Conservation (phyloP, 1,140 invertebrate genomes). For the Paralvinella palmiformis region DNA sequence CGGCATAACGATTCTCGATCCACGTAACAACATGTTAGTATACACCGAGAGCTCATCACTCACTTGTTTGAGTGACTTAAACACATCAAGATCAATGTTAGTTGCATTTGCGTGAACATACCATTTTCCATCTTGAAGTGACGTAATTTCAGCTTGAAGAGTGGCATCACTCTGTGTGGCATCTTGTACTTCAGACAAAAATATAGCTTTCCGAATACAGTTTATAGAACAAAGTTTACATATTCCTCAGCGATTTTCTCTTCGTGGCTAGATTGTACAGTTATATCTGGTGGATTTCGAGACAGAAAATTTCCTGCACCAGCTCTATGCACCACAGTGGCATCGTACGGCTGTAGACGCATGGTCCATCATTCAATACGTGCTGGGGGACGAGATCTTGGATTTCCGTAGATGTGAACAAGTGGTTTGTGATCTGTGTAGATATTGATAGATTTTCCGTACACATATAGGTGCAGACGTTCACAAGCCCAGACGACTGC, state of each 20-base stretch:
- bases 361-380: constrained; percentile 4
- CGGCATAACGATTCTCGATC: background rate
- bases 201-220: background rate
- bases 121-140: background rate
- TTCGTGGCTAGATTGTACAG: background rate
- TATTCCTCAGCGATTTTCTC: background rate
- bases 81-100: background rate
- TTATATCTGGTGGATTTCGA: background rate
- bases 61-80: background rate
- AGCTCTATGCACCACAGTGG: background rate
- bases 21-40: background rate
- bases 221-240: background rate
- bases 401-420: background rate
- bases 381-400: background rate
- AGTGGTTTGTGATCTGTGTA: constrained; percentile 3
- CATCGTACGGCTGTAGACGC: constrained; percentile 1
- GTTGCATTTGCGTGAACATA: background rate
- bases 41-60: background rate
- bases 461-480: constrained; percentile 6
- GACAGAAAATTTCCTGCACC: constrained; percentile 2
- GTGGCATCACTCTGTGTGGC: background rate
- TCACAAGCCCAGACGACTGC: constrained; percentile 10
- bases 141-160: background rate
- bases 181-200: background rate
- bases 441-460: background rate